Evolutionary conservation across 1,140 invertebrate genomes (phyloP), one percentile per base, ranked within the genome.

Genomic region (Sarcophaga peregrina): DNA sequence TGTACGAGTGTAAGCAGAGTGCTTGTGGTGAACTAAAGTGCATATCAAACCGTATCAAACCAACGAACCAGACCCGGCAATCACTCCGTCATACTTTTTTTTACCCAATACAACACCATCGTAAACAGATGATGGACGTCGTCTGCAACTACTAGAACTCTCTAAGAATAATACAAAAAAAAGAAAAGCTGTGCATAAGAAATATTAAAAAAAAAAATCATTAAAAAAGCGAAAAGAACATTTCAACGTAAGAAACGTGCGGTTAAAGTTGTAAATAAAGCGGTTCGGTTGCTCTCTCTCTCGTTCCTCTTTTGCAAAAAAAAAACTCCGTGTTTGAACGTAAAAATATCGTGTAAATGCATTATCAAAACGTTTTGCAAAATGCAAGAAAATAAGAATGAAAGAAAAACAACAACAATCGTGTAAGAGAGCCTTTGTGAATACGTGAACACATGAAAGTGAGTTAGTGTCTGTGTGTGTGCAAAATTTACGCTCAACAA

Each of bases 211-310:
- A 20, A 68, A 68, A 68, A 68, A n/a, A 20, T 20, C 62, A 68
- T 20, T 20, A 68, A 68, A 20, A 25, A 68, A n/a, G n/a, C n/a
- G n/a, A n/a, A n/a, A n/a, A n/a, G n/a, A n/a, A n/a, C n/a, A n/a
- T n/a, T n/a, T n/a, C n/a, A n/a, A 58, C 54, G 15, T n/a, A 58
- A 58, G 15, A 58, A 13, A 68, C 5, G 62, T 68, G 62, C 62
- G 62, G 62, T 68, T 58, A 20, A 68, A 68, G 62, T 68, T 68
- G 62, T 68, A 68, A 68, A 68, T n/a, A 68, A 15, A 20, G 17
- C n/a, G 62, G 17, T 68, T 68, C 17, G 7, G 8, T 68, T 68
- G 15, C n/a, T 13, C 54, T n/a, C n/a, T 58, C 54, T 58, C 54
- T 58, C 54, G n/a, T 13, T 58, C 54, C 3, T n/a, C 11, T 37